Conservation (phyloP, 1,140 invertebrate genomes). For the Dinoponera quadriceps region DNA sequence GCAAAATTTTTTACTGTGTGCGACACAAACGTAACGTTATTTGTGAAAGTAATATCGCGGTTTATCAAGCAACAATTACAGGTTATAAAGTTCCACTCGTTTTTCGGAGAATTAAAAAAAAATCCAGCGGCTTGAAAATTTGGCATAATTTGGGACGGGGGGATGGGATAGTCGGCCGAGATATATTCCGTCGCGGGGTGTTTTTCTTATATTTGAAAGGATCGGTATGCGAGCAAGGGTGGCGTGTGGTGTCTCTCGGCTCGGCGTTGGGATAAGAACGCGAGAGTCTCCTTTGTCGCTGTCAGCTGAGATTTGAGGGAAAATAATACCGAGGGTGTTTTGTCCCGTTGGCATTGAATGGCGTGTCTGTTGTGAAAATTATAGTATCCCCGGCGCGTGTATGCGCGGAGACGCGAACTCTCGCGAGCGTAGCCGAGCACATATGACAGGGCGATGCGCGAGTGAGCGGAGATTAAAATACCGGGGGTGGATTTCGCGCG, state of each 20-base stretch:
- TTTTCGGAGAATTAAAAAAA: not conserved
- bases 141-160: not conserved
- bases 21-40: not conserved
- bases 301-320: conserved; percentile 77
- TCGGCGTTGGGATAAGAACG: conserved; percentile 65
- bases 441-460: not conserved
- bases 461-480: not conserved
- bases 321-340: conserved; percentile 75
- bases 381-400: conserved; percentile 29
- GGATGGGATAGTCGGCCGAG: not conserved
- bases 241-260: conserved; percentile 44
- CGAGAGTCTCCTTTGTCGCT: conserved; percentile 75
- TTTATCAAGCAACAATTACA: too few relatives aligned
- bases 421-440: not conserved
- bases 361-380: conserved; percentile 62
- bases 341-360: conserved; percentile 60
- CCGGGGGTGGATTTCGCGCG: not conserved
- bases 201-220: conserved; percentile 69
- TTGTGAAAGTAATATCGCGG: too few relatives aligned
- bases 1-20: too few relatives aligned
- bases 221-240: conserved; percentile 79
- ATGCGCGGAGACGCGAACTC: not conserved
- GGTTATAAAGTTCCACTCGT: not conserved
- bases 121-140: not conserved
- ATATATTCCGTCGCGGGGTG: conserved; percentile 29